Conservation (phyloP, 2,113 vertebrate genomes). For the Acinonyx jubatus region DNA sequence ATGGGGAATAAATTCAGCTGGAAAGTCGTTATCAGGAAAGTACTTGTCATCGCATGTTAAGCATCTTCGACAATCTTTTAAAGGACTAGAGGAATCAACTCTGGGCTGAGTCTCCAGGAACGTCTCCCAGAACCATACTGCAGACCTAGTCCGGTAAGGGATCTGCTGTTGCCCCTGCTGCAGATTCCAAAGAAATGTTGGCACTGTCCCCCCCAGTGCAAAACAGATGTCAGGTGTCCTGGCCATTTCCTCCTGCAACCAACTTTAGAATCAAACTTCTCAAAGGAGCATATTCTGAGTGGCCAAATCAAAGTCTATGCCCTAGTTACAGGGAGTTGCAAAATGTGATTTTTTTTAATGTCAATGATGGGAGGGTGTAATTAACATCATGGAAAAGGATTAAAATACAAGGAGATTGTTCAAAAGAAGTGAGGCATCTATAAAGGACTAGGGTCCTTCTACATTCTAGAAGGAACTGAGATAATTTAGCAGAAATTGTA, state of each 20-base stretch:
- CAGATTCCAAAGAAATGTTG: background rate
- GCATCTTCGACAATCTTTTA: background rate
- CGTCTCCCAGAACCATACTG: background rate
- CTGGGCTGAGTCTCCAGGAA: background rate
- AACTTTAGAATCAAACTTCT: constrained; percentile 9
- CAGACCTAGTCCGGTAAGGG: background rate
- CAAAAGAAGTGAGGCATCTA: background rate
- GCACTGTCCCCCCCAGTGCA: background rate
- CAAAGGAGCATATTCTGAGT: background rate
- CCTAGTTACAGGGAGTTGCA: background rate
- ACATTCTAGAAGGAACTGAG: background rate
- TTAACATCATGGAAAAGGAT: background rate
- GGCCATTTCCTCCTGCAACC: background rate
- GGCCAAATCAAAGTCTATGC: background rate
- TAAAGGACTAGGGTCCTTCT: background rate
- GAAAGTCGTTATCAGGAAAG: background rate
- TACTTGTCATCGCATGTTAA: background rate
- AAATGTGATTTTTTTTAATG: background rate
- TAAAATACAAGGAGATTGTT: background rate
- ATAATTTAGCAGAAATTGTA: background rate
- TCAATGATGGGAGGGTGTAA: background rate
- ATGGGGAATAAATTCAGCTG: background rate
- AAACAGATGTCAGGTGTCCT: background rate
- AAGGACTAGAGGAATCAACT: background rate
- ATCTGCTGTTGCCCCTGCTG: background rate